Conservation (phyloP, 2,888 invertebrate species). For the Spilarctia lutea region DNA sequence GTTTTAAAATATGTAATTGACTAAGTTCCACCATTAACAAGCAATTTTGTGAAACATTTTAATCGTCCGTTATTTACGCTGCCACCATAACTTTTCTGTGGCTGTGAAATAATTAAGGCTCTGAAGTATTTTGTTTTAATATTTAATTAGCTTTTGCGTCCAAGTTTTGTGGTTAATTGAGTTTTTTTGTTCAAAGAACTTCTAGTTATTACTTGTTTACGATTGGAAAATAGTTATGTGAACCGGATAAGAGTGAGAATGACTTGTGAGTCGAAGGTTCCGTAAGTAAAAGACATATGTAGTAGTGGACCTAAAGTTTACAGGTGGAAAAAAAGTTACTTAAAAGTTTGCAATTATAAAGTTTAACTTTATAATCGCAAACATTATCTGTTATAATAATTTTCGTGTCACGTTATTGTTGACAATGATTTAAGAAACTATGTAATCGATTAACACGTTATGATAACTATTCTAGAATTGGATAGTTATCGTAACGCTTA, state of each 20-base stretch:
- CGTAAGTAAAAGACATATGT: too few species aligned
- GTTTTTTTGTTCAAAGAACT: slow-evolving; percentile 2
- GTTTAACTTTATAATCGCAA: too few species aligned
- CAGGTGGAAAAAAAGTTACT: too few species aligned
- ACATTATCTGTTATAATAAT: too few species aligned
- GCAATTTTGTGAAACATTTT: slow-evolving; percentile 10
- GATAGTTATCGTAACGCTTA: too few species aligned
- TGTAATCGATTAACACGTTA: too few species aligned
- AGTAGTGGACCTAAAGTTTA: too few species aligned
- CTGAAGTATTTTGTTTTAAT: slow-evolving; percentile 7
- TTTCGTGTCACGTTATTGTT: too few species aligned
- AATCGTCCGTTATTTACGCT: slow-evolving; percentile 7
- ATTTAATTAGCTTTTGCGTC: slow-evolving; percentile 9
- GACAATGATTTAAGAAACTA: too few species aligned
- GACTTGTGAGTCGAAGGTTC: neutral
- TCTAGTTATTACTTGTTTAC: neutral
- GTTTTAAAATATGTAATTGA: slow-evolving; percentile 4
- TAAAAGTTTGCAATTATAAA: too few species aligned
- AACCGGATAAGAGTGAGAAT: neutral
- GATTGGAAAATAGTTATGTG: neutral
- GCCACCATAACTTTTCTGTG: neutral
- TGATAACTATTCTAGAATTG: too few species aligned
- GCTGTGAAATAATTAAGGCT: slow-evolving; percentile 1
- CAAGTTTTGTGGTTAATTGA: slow-evolving; percentile 6
- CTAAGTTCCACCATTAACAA: slow-evolving; percentile 10